phyloP scores from a whole-genome alignment of 2,888 invertebrate species.

The Eurytoma californica region DNA sequence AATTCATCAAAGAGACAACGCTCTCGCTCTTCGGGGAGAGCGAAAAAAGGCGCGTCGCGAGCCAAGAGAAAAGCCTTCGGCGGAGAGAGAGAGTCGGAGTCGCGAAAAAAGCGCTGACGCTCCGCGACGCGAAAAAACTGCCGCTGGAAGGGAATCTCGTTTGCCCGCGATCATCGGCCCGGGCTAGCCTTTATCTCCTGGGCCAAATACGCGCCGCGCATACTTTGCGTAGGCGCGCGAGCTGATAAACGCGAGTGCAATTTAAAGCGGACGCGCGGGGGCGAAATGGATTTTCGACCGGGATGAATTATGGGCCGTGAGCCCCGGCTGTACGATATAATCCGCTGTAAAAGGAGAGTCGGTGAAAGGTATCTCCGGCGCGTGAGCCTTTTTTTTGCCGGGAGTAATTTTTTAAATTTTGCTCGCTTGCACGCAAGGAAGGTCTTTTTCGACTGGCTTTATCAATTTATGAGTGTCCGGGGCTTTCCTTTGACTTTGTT shows the following conservation, averaged over 20 bases:
- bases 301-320: conserved; percentile 31
- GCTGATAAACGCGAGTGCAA: conserved; percentile 44
- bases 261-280: conserved; percentile 16
- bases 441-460: neutral
- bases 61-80: neutral
- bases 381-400: neutral
- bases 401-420: conserved; percentile 6
- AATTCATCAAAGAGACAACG: conserved; percentile 17
- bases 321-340: neutral
- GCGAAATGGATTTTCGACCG: conserved; percentile 52
- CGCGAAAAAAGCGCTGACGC: conserved; percentile 35
- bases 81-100: neutral
- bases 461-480: neutral
- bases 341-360: neutral
- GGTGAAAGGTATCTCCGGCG: neutral
- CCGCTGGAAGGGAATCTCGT: conserved; percentile 17
- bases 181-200: conserved; percentile 35
- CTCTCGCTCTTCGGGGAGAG: neutral
- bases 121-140: neutral
- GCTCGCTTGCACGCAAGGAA: neutral
- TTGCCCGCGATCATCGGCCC: conserved; percentile 31
- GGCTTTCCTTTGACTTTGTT: too few relatives aligned
- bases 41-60: neutral
- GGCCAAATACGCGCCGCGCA: conserved; percentile 21
- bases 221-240: conserved; percentile 6